Conservation (phyloP, 2,888 invertebrate species). For the Synergus itoensis region DNA sequence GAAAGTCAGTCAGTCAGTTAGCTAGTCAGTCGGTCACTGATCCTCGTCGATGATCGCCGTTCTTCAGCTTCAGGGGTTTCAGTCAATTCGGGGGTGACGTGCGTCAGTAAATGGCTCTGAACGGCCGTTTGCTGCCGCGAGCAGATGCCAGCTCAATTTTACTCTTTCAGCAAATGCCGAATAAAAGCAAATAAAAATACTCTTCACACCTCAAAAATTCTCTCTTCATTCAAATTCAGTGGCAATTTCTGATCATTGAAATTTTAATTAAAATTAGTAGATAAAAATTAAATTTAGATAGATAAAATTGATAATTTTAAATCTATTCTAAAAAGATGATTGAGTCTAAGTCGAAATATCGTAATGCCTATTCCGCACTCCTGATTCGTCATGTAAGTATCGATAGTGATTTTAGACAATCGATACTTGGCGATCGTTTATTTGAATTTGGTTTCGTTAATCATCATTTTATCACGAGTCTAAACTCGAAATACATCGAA, state of each 20-base stretch:
- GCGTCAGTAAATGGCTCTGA: conserved; percentile 1
- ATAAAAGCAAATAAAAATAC: conserved; percentile 15
- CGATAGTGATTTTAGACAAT: too few species aligned
- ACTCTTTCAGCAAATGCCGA: neutral
- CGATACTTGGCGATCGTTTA: too few species aligned
- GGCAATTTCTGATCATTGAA: neutral
- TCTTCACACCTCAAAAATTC: too few species aligned
- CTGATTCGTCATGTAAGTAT: too few species aligned
- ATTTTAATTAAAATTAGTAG: neutral
- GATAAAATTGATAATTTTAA: neutral
- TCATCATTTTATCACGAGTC: too few species aligned
- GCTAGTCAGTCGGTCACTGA: conserved; percentile 36
- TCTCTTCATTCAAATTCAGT: neutral
- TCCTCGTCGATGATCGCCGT: conserved; percentile 21
- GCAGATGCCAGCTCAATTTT: conserved; percentile 34
- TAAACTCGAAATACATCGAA: too few species aligned
- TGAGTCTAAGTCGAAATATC: too few species aligned
- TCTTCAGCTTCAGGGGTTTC: conserved; percentile 5
- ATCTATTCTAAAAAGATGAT: too few species aligned
- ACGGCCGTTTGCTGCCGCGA: neutral
- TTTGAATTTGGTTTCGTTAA: too few species aligned
- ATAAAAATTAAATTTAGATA: too few species aligned
- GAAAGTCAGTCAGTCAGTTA: conserved; percentile 17
- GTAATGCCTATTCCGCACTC: too few species aligned
- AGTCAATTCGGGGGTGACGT: neutral